Evolutionary conservation across 2,797 vertebrate genomes (phyloP), one percentile per base, ranked within the genome.

Genomic region (Adrianichthys oophorus): DNA sequence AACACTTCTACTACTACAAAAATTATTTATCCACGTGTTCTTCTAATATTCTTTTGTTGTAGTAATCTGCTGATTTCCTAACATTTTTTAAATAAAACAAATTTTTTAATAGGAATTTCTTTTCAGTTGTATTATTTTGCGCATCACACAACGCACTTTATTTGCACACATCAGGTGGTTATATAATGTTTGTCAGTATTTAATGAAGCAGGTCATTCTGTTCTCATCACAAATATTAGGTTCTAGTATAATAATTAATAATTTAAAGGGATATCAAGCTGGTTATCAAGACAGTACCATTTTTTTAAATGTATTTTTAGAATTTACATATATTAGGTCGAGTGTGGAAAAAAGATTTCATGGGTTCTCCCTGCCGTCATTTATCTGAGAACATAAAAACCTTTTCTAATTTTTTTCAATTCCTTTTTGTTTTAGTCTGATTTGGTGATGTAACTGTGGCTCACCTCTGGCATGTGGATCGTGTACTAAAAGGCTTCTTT

Each of bases 401-500:
- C 10, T 37, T 37, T 37, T 12, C 26, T 26, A 26, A 6, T 19
- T 19, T 5, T 43, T 16, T 21, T 41, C 26, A 7, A 29, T 18
- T 26, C 32, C 19, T 40, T 7, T 0, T 15, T 37, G 42, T 42
- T 44, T 15, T 23, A 46, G 12, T 41, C 5, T 29, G 0, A 3
- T 32, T n/a, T 2, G 32, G 16, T 37, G 26, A 53, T 65, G 29
- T 52, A 46, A 23, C 53, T 47, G 15, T 52, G 14, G 18, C 52
- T 67, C 41, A 41, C 3, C 44, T 26, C 3, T 47, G 17, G 24
- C 4, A 54, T 48, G 10, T 50, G n/a, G 10, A 13, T 24, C 12
- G 23, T 45, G 46, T 45, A 26, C 41, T 64, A 19, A 69, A 64
- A 3, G 41, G 5, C 3, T 71, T 14, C 41, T 46, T 67, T 52